phyloP scores from a whole-genome alignment of 2,797 vertebrate genomes.

The Scyliorhinus canicula region DNA sequence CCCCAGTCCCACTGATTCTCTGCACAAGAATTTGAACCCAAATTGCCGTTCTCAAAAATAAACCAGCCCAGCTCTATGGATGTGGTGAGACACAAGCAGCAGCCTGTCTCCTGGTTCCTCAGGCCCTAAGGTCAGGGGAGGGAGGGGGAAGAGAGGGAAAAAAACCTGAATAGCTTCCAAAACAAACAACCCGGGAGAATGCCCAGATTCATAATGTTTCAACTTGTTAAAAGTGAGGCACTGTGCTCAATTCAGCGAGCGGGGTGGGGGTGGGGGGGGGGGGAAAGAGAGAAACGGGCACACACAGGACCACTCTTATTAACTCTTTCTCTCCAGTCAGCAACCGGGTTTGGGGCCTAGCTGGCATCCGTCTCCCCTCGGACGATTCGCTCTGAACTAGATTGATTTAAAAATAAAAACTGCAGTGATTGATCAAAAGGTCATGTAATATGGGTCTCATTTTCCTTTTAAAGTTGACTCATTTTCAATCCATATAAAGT shows the following conservation, averaged over 20 bases:
- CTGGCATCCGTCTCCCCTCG: too few relatives aligned
- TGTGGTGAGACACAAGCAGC: slow-evolving; percentile 27
- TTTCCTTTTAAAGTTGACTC: not conserved
- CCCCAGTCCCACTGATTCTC: not conserved
- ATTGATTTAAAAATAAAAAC: not conserved
- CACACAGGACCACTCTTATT: not conserved
- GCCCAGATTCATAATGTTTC: slow-evolving; percentile 31
- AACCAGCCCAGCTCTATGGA: not conserved
- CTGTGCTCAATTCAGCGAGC: slow-evolving; percentile 5
- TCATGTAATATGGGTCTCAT: not conserved
- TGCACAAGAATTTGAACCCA: not conserved
- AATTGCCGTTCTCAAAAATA: slow-evolving; percentile 5
- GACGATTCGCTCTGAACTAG: not conserved
- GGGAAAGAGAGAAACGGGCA: not conserved
- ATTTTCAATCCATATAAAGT: not conserved
- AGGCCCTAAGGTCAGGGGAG: slow-evolving; percentile 14
- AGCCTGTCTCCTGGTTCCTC: slow-evolving; percentile 21
- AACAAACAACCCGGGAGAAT: slow-evolving; percentile 28
- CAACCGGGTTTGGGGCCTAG: not conserved
- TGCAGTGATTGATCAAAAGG: not conserved
- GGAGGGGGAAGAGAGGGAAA: not conserved
- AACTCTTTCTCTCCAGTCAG: not conserved
- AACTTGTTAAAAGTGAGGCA: slow-evolving; percentile 22
- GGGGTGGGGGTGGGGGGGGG: too few relatives aligned
- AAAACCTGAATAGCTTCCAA: slow-evolving; percentile 16